These are phyloP conservation scores for Holacanthella duospinosa DNA, from an alignment of 2,888 invertebrate genomes.

Conservation along the genomic window DNA sequence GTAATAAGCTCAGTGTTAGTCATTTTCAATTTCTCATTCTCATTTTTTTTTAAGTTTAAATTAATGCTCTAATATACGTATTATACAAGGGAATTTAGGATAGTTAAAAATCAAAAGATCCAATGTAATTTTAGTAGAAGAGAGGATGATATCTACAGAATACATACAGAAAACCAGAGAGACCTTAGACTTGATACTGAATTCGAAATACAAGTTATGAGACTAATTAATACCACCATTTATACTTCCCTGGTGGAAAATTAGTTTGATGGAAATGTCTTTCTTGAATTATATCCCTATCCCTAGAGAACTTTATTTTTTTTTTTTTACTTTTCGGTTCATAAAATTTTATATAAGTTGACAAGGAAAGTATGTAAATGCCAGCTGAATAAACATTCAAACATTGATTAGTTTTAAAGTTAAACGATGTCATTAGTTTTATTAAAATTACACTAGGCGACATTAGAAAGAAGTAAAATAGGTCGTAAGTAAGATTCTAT, in stretches of 20 bases:
- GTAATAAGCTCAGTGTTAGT: too few relatives aligned
- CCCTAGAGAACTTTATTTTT: too few relatives aligned
- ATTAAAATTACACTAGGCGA: not conserved
- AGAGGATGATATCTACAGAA: too few relatives aligned
- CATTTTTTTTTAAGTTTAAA: too few relatives aligned
- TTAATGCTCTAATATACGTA: too few relatives aligned
- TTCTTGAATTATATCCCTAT: too few relatives aligned
- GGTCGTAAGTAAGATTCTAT: too few relatives aligned
- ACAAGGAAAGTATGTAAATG: not conserved
- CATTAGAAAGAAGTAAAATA: too few relatives aligned
- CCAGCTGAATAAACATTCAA: slow-evolving; percentile 2
- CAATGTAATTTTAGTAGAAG: too few relatives aligned
- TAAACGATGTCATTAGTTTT: not conserved
- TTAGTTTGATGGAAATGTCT: not conserved
- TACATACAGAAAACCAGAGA: not conserved
- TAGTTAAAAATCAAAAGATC: too few relatives aligned
- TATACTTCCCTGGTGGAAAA: not conserved
- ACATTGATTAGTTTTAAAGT: not conserved
- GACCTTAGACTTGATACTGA: not conserved
- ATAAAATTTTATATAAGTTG: not conserved
- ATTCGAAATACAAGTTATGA: not conserved
- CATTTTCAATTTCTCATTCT: too few relatives aligned
- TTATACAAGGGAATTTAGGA: too few relatives aligned
- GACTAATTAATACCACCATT: not conserved
- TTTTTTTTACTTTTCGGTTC: not conserved